phyloP scores from a whole-genome alignment of 2,888 invertebrate genomes.

The Leptopilina syphax region DNA sequence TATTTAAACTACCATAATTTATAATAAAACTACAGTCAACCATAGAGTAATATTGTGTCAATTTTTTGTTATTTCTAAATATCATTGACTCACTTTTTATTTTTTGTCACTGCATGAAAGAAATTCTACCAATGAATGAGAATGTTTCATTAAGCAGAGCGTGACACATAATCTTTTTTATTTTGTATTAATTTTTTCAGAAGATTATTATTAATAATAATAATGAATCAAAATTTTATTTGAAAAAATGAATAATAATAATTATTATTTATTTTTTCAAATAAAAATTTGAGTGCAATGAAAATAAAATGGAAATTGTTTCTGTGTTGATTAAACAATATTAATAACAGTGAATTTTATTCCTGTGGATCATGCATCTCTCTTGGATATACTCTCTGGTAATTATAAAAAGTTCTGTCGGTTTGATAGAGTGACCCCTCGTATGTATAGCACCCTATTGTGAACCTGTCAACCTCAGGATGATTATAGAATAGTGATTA shows the following conservation, averaged over 20 bases:
- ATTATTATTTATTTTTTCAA: too few species aligned
- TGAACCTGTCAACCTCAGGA: constrained; percentile 67
- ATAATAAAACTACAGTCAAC: too few species aligned
- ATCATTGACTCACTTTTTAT: constrained; percentile 9
- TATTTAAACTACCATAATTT: too few species aligned
- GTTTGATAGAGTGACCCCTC: constrained; percentile 65
- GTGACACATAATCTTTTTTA: background rate
- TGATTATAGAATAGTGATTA: constrained; percentile 49
- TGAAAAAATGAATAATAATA: too few species aligned
- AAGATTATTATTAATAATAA: background rate
- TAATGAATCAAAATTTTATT: too few species aligned
- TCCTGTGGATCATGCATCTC: background rate
- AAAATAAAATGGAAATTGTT: constrained; percentile 5
- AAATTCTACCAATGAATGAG: background rate
- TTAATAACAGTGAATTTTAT: background rate
- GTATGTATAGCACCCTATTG: constrained; percentile 68
- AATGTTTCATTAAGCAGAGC: background rate
- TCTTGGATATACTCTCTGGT: constrained; percentile 51
- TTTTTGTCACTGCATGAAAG: background rate
- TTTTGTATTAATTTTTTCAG: background rate
- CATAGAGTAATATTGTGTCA: too few species aligned
- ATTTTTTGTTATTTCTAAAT: too few species aligned
- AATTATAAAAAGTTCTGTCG: constrained; percentile 69
- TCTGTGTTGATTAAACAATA: background rate
- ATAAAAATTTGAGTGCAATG: background rate